Conservation (phyloP, 1,140 invertebrate genomes). For the Coptotermes formosanus region DNA sequence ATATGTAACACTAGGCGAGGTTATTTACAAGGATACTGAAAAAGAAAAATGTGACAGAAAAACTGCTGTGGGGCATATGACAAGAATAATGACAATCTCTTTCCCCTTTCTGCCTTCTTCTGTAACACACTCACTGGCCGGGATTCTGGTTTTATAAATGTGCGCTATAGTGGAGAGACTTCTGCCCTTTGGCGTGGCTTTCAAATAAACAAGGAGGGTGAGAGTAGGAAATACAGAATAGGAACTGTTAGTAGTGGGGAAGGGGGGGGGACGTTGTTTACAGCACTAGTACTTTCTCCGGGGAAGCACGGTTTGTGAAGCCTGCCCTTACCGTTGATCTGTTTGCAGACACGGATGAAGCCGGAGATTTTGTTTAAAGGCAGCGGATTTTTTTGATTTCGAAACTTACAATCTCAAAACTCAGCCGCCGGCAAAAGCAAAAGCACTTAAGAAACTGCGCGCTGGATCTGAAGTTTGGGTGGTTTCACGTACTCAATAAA, state of each 20-base stretch:
- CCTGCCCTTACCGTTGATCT: background rate
- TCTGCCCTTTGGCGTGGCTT: background rate
- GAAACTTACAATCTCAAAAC: background rate
- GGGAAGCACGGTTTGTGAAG: background rate
- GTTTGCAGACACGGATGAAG: background rate
- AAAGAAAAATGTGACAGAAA: background rate
- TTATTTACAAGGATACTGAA: background rate
- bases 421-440: background rate
- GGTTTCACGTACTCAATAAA: too few relatives aligned
- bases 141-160: background rate
- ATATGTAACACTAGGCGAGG: too few relatives aligned
- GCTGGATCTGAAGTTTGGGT: too few relatives aligned
- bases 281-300: background rate
- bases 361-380: background rate
- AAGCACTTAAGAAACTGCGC: background rate
- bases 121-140: background rate
- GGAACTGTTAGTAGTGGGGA: background rate
- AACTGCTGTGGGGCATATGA: background rate
- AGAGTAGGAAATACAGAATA: background rate
- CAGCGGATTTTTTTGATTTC: background rate
- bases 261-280: too few relatives aligned
- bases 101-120: background rate
- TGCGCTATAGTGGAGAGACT: background rate
- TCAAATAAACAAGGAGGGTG: conserved; percentile 5
- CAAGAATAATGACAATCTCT: background rate